A percentile compares a stretch with the other conserved stretches of the same genome.
Evolutionary conservation across 2,888 invertebrate genomes (phyloP).

Genomic region (Epinotia nisella): DNA sequence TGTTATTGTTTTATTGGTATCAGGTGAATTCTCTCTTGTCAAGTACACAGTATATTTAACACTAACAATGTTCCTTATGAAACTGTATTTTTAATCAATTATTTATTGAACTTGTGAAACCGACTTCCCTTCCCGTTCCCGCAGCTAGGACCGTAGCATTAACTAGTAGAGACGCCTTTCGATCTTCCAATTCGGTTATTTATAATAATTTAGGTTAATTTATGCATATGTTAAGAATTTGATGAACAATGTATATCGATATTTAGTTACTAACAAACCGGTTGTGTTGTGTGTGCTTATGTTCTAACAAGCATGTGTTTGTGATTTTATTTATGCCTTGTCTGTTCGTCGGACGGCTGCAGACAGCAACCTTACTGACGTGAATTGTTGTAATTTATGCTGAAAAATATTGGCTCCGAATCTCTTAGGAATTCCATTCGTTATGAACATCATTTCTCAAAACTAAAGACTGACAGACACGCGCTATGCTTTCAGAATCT

Average conservation of each 20-base stretch:
- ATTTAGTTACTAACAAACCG: slow-evolving; percentile 81
- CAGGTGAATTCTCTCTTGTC: slow-evolving; percentile 43
- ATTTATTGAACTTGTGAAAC: slow-evolving; percentile 34
- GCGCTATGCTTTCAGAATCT: slow-evolving; percentile 54
- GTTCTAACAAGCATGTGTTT: slow-evolving; percentile 83
- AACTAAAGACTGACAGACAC: slow-evolving; percentile 72
- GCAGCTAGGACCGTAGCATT: slow-evolving; percentile 47
- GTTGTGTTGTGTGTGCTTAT: slow-evolving; percentile 84
- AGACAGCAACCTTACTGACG: slow-evolving; percentile 61
- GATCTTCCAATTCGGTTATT: slow-evolving; percentile 81
- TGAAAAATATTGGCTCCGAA: slow-evolving; percentile 77
- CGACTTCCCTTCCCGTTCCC: slow-evolving; percentile 12
- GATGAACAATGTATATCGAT: slow-evolving; percentile 78
- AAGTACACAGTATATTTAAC: slow-evolving; percentile 30
- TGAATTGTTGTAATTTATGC: slow-evolving; percentile 81
- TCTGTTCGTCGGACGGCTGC: slow-evolving; percentile 52
- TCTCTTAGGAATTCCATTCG: slow-evolving; percentile 64
- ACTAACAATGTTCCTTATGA: slow-evolving; percentile 40
- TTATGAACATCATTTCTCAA: slow-evolving; percentile 60
- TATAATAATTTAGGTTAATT: slow-evolving; percentile 76
- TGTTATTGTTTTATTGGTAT: slow-evolving; percentile 54
- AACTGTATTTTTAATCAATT: slow-evolving; percentile 35
- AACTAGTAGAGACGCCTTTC: slow-evolving; percentile 60
- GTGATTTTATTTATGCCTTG: slow-evolving; percentile 67
- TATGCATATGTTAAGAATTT: slow-evolving; percentile 71